Evolutionary conservation across 2,113 vertebrate genomes (phyloP).

Genomic region (Aythya baeri): DNA sequence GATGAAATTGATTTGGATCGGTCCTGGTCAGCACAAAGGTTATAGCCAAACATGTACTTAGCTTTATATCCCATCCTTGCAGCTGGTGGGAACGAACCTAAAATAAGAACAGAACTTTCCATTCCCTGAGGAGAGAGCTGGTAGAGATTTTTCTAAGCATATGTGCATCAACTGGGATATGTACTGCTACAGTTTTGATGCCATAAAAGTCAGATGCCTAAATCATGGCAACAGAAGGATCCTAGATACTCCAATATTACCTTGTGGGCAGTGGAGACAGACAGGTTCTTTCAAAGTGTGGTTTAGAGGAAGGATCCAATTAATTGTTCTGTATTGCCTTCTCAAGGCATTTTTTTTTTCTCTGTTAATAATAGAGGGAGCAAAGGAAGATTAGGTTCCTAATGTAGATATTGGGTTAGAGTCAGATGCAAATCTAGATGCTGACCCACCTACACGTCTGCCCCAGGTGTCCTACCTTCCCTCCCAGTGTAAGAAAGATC

Average conservation of each 20-base stretch:
- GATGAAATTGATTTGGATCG: not conserved
- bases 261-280: not conserved
- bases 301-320: not conserved
- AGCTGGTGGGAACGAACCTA: not conserved
- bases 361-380: not conserved
- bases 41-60: not conserved
- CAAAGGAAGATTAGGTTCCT: not conserved
- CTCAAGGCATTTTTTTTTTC: not conserved
- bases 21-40: not conserved
- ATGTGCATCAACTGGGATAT: not conserved
- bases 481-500: not conserved
- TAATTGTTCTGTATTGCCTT: not conserved
- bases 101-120: constrained; percentile 14
- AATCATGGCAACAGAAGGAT: not conserved
- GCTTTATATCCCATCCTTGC: not conserved
- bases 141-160: not conserved
- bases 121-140: not conserved
- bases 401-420: not conserved
- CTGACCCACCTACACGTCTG: not conserved
- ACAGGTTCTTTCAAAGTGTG: not conserved
- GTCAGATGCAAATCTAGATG: not conserved
- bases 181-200: not conserved
- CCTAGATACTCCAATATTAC: not conserved
- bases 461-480: not conserved
- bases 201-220: not conserved